Evolutionary conservation across 2,797 vertebrate species (phyloP).

Genomic region (Sebastes steindachneri): DNA sequence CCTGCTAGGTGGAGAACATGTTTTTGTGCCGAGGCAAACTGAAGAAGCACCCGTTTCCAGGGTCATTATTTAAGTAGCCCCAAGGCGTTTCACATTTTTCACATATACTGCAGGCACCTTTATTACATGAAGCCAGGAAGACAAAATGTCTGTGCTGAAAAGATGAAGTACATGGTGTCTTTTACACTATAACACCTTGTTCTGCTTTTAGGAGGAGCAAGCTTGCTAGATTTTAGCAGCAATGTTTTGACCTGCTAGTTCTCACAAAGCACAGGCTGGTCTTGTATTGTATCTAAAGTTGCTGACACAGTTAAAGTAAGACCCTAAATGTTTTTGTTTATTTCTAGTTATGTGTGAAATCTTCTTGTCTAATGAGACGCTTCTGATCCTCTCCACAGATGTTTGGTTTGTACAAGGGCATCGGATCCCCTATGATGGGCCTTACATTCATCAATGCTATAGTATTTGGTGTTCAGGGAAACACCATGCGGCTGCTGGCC

Average conservation of each 20-base stretch:
- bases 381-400: slow-evolving; percentile 74
- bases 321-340: background rate
- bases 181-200: background rate
- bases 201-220: background rate
- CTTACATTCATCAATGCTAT: slow-evolving; percentile 98
- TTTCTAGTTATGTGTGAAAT: background rate
- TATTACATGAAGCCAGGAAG: background rate
- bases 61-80: background rate
- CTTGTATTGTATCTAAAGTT: too few relatives aligned
- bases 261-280: too few relatives aligned
- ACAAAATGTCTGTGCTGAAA: background rate
- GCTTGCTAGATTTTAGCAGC: background rate
- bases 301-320: background rate
- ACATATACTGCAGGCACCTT: background rate
- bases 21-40: background rate
- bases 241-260: background rate
- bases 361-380: background rate
- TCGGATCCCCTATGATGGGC: slow-evolving; percentile 98
- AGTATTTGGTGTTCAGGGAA: slow-evolving; percentile 96
- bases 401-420: slow-evolving; percentile 95
- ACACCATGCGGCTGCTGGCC: slow-evolving; percentile 88
- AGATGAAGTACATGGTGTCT: background rate
- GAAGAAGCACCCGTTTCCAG: background rate
- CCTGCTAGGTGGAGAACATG: background rate
- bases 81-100: background rate